Evolutionary conservation across 2,888 invertebrate species (phyloP).

Genomic region (Polyploca ridens): DNA sequence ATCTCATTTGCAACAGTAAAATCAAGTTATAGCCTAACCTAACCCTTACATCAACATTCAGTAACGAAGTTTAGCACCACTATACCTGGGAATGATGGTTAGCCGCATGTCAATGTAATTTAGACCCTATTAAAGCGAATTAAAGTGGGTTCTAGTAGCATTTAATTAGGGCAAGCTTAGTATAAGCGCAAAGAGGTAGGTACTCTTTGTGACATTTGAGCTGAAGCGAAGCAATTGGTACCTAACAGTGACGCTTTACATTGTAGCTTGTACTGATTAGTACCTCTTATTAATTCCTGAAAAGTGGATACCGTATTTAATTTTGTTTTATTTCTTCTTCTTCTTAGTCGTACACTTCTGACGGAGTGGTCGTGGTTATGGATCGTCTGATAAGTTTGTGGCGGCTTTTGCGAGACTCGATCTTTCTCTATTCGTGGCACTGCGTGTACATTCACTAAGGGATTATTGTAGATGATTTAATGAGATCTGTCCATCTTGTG

Average conservation of each 20-base stretch:
- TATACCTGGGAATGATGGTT: conserved; percentile 11
- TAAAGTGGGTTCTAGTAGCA: conserved; percentile 4
- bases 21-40: conserved; percentile 1
- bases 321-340: too few relatives aligned
- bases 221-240: background rate
- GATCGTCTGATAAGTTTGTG: too few relatives aligned
- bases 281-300: too few relatives aligned
- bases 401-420: too few relatives aligned
- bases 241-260: background rate
- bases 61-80: conserved; percentile 12
- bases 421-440: too few relatives aligned
- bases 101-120: conserved; percentile 13
- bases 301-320: too few relatives aligned
- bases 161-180: background rate
- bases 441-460: too few relatives aligned
- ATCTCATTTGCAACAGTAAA: conserved; percentile 5
- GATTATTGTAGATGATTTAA: too few relatives aligned
- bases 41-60: conserved; percentile 6
- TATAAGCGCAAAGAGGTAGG: background rate
- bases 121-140: conserved; percentile 7
- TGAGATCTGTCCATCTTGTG: too few relatives aligned
- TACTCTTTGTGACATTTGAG: background rate
- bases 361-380: too few relatives aligned
- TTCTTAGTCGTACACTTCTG: too few relatives aligned
- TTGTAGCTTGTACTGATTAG: too few relatives aligned